A percentile compares a stretch with the other conserved stretches of the same genome.
Conservation (phyloP, 1,140 invertebrate species). For the Drosophila tsacasi region DNA sequence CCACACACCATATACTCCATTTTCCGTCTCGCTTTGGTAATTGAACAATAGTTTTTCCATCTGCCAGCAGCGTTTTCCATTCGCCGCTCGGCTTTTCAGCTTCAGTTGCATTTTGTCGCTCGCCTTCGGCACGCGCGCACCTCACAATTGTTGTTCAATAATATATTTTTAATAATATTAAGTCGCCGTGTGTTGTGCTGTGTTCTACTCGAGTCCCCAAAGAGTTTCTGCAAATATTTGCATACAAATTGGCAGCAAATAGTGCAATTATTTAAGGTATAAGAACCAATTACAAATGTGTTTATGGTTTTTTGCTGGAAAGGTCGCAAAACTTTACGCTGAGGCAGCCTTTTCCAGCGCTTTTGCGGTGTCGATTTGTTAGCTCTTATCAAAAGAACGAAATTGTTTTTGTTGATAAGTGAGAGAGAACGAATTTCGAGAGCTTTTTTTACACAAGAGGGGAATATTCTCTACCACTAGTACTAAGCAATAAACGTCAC, state of each 20-base stretch:
- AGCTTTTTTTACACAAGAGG: slow-evolving; percentile 26
- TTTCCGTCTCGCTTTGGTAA: slow-evolving; percentile 63
- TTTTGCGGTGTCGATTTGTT: slow-evolving; percentile 32
- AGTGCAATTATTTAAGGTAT: slow-evolving; percentile 36
- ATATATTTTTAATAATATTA: slow-evolving; percentile 18
- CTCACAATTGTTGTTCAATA: slow-evolving; percentile 37
- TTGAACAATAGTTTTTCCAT: slow-evolving; percentile 74
- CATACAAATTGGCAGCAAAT: slow-evolving; percentile 33
- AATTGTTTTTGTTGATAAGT: slow-evolving; percentile 58
- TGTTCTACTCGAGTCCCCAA: slow-evolving; percentile 5
- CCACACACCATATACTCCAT: slow-evolving; percentile 50
- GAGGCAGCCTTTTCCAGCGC: slow-evolving; percentile 19
- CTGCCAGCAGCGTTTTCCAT: slow-evolving; percentile 50
- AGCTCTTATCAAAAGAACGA: slow-evolving; percentile 50
- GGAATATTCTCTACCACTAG: not conserved
- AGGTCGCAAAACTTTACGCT: slow-evolving; percentile 41
- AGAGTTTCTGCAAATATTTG: slow-evolving; percentile 28
- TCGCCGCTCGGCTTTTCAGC: slow-evolving; percentile 44
- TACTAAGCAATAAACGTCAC: slow-evolving; percentile 12
- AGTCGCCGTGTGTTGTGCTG: not conserved
- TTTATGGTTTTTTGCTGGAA: slow-evolving; percentile 6
- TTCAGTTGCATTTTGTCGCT: slow-evolving; percentile 84
- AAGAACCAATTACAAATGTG: slow-evolving; percentile 8
- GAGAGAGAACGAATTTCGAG: slow-evolving; percentile 17
- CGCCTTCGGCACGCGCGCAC: slow-evolving; percentile 61